A percentile compares a stretch with the other conserved stretches of the same genome.
These are phyloP conservation scores for Ophion costatus DNA, from an alignment of 2,888 invertebrate species.

Conservation along the genomic window DNA sequence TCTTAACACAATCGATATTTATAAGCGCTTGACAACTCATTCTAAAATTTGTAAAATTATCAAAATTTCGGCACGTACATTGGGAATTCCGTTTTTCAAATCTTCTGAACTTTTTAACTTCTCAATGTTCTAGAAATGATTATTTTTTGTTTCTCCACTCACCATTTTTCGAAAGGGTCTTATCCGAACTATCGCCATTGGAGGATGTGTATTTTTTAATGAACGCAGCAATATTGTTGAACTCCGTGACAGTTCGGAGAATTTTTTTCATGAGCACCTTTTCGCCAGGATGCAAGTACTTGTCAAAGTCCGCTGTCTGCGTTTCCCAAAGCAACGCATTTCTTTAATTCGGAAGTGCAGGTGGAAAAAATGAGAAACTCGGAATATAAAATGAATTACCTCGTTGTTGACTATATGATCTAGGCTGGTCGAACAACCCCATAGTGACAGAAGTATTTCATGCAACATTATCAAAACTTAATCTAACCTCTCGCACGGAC, in stretches of 20 bases:
- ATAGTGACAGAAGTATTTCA: conserved; percentile 87
- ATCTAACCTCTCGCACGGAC: neutral
- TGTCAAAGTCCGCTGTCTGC: conserved; percentile 82
- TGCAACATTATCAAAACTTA: conserved; percentile 85
- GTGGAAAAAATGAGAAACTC: neutral
- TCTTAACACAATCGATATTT: too few relatives aligned
- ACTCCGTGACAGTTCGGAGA: conserved; percentile 86
- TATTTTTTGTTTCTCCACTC: conserved; percentile 15
- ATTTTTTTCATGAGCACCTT: conserved; percentile 86
- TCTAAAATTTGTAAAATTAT: too few relatives aligned
- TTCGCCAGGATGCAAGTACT: conserved; percentile 89
- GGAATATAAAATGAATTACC: conserved; percentile 70
- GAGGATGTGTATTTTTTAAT: conserved; percentile 84
- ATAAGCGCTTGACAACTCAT: too few relatives aligned
- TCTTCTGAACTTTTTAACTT: neutral
- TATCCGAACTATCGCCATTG: conserved; percentile 49
- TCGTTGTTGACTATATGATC: conserved; percentile 77
- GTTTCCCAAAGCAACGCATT: conserved; percentile 54
- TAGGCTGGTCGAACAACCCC: conserved; percentile 85
- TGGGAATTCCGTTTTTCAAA: neutral
- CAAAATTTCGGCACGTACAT: too few relatives aligned
- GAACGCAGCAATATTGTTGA: conserved; percentile 88
- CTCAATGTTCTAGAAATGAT: neutral
- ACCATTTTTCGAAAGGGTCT: conserved; percentile 48
- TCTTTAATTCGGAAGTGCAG: neutral